Evolutionary conservation across 2,888 invertebrate genomes (phyloP).

Genomic region (Ectemnius lituratus): DNA sequence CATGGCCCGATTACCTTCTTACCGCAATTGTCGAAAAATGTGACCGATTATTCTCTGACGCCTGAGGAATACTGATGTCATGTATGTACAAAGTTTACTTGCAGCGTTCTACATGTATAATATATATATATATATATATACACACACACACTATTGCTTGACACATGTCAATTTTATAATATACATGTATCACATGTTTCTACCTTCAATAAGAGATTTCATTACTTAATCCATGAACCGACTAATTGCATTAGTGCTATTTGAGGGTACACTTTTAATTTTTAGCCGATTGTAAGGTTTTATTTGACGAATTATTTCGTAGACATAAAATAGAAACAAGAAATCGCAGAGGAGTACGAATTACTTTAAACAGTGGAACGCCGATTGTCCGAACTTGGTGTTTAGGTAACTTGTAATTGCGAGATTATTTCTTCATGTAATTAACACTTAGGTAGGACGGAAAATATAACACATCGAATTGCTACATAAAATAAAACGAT

Average conservation of each 20-base stretch:
- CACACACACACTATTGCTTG: constrained; percentile 25
- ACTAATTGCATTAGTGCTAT: neutral
- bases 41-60: constrained; percentile 1
- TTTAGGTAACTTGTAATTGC: no score
- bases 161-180: constrained; percentile 47
- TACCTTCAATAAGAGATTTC: constrained; percentile 29
- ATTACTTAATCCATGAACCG: neutral
- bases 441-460: no score
- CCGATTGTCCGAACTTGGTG: no score
- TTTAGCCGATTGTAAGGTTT: no score
- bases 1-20: constrained; percentile 41
- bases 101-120: constrained; percentile 26
- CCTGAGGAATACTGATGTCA: constrained; percentile 7
- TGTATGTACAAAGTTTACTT: constrained; percentile 20
- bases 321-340: no score
- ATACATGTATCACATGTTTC: constrained; percentile 40
- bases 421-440: no score
- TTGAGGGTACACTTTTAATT: no score
- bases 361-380: no score
- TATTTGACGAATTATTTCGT: no score
- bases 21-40: constrained; percentile 13
- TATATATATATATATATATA: neutral
- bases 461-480: no score
- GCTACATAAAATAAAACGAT: no score
- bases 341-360: no score